phyloP scores from a whole-genome alignment of 2,888 invertebrate species.

The Bombylius major region DNA sequence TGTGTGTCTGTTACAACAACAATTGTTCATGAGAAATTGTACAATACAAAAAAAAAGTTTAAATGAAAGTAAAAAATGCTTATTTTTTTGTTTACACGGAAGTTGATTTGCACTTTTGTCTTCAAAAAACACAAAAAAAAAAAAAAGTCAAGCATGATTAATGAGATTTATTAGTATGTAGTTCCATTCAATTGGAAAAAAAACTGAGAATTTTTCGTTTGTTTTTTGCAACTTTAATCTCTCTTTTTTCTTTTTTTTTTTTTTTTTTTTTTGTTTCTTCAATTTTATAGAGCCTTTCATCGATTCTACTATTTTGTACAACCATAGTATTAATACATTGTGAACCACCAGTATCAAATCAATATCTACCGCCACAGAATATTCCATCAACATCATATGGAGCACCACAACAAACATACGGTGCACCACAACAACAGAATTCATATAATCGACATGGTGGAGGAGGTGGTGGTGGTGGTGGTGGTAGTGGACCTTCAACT shows the following conservation, averaged over 20 bases:
- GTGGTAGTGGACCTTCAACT: slow-evolving; percentile 32
- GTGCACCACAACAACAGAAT: slow-evolving; percentile 18
- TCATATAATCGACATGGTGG: not conserved
- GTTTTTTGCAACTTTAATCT: too few relatives aligned
- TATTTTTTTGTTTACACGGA: too few relatives aligned
- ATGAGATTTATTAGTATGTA: too few relatives aligned
- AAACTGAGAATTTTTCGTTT: too few relatives aligned
- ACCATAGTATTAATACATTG: slow-evolving; percentile 29
- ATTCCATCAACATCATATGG: slow-evolving; percentile 23
- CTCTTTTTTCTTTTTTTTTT: not conserved
- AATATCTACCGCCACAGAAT: slow-evolving; percentile 13
- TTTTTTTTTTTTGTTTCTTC: not conserved
- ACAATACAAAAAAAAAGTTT: not conserved
- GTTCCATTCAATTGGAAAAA: too few relatives aligned
- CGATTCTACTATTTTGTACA: slow-evolving; percentile 27
- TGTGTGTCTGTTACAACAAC: too few relatives aligned
- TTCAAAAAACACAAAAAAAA: too few relatives aligned
- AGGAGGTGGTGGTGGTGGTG: slow-evolving; percentile 20
- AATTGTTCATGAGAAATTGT: too few relatives aligned
- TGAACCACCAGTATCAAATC: slow-evolving; percentile 34
- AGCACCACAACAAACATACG: slow-evolving; percentile 27
- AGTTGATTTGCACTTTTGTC: too few relatives aligned
- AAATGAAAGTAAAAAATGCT: slow-evolving; percentile 5
- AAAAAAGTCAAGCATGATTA: too few relatives aligned
- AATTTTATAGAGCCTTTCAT: slow-evolving; percentile 27